Conservation (phyloP, 2,113 vertebrate species). For the Suricata suricatta region DNA sequence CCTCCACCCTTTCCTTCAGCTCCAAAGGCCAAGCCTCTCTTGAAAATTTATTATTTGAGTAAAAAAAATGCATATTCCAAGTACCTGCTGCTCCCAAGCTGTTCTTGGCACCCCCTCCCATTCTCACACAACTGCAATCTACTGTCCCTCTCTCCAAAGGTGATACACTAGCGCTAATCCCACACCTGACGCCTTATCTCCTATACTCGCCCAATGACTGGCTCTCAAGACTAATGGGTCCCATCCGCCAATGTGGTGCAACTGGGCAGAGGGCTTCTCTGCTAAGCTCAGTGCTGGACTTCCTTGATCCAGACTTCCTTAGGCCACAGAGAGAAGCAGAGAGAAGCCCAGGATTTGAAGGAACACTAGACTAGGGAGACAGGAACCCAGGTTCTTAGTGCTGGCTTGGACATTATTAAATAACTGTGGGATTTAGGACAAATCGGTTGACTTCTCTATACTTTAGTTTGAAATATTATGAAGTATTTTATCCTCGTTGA, state of each 20-base stretch:
- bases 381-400: background rate
- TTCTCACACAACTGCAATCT: background rate
- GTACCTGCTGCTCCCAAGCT: background rate
- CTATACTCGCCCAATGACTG: background rate
- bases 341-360: background rate
- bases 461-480: background rate
- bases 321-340: background rate
- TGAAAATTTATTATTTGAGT: background rate
- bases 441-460: background rate
- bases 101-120: background rate
- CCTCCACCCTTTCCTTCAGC: background rate
- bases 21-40: background rate
- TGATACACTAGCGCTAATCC: background rate
- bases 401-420: background rate
- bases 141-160: background rate
- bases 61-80: background rate
- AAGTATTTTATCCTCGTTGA: background rate
- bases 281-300: background rate
- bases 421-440: background rate
- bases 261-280: background rate
- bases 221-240: background rate
- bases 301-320: background rate
- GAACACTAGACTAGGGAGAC: background rate
- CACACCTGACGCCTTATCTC: accelerated
- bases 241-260: background rate